Evolutionary conservation across 1,140 invertebrate species (phyloP), one percentile per base, ranked within the genome.

Genomic region (Dufourea novaeangliae): DNA sequence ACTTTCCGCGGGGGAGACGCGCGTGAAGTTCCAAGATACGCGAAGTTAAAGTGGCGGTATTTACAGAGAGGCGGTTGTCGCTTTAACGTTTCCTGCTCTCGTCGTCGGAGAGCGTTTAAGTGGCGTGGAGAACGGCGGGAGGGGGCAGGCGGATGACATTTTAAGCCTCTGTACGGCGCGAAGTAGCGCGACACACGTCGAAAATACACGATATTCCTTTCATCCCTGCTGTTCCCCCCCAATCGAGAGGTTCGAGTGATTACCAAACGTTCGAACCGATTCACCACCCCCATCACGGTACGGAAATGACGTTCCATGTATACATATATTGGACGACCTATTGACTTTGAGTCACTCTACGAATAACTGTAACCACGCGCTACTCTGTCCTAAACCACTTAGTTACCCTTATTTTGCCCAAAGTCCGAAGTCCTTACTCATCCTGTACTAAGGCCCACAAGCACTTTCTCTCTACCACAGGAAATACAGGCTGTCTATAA

Each of bases 11-110:
- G n/a, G 37, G n/a, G 34, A 39, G 59, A 20, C 20, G 37, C n/a
- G 7, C 46, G 46, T 14, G 63, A 66, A 50, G 17, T 46, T 50
- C 41, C 20, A 34, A 59, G 39, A 14, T 17, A 7, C 25, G 41
- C 41, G 27, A 50, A 50, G 41, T 66, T 66, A 66, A 66, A 66
- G 63, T 62, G 59, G 34, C 25, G n/a, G 63, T 66, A 66, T 66
- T 66, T 50, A 62, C 61, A n/a, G n/a, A n/a, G n/a, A 50, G 41
- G 63, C n/a, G 50, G 41, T 50, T 32, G 63, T 66, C 44, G 41
- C 63, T 50, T 27, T 3, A 27, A 46, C 44, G 37, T 46, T 32
- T 66, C 41, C 44, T n/a, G 41, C 44, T 27, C 41, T 27, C 41
- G 63, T 50, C 17, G 27, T n/a, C 63, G 27, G 27, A 25, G 25